Conservation (phyloP, 1,140 invertebrate species). For the Drosophila erecta region DNA sequence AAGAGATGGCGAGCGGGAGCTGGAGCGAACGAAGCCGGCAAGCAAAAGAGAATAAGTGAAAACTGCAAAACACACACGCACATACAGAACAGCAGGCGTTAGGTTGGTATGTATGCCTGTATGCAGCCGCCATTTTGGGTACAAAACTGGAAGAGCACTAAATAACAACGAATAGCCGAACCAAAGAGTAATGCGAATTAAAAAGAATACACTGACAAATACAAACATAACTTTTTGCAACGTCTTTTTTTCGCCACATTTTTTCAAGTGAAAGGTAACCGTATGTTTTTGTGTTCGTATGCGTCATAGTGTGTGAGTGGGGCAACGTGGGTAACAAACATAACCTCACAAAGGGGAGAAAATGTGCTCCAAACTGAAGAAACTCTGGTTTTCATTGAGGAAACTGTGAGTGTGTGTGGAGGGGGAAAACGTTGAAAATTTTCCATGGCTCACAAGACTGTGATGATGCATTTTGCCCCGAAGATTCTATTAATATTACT, state of each 20-base stretch:
- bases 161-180: conserved; percentile 75
- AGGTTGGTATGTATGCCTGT: conserved; percentile 37
- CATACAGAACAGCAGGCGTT: conserved; percentile 22
- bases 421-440: conserved; percentile 17
- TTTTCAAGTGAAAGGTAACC: conserved; percentile 71
- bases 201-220: conserved; percentile 62
- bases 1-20: conserved; percentile 23
- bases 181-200: conserved; percentile 72
- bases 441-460: conserved; percentile 31
- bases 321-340: conserved; percentile 55
- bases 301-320: conserved; percentile 17
- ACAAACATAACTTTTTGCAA: conserved; percentile 58
- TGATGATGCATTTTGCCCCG: conserved; percentile 38
- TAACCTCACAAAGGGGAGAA: conserved; percentile 69
- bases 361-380: conserved; percentile 61
- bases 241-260: conserved; percentile 37
- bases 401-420: neutral
- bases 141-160: conserved; percentile 72
- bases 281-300: conserved; percentile 3
- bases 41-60: conserved; percentile 71
- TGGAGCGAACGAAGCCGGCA: conserved; percentile 54
- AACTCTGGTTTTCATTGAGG: neutral
- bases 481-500: conserved; percentile 66
- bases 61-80: conserved; percentile 57
- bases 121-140: conserved; percentile 73